Conservation (phyloP, 2,888 invertebrate genomes). For the Lithophane semibrunnea region DNA sequence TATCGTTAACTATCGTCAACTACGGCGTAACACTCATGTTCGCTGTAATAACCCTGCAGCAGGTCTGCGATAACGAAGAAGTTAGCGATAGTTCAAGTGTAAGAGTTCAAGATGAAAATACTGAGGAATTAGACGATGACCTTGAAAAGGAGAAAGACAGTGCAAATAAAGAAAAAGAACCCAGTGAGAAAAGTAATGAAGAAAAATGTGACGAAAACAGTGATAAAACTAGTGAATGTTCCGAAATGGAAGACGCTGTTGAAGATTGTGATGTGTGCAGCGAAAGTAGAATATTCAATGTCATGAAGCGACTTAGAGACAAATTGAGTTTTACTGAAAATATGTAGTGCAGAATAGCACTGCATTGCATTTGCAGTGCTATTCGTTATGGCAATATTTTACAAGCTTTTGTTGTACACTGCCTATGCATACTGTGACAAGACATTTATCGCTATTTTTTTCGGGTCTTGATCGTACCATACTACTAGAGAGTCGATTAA, state of each 20-base stretch:
- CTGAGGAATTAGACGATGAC: constrained; percentile 29
- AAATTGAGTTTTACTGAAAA: constrained; percentile 79
- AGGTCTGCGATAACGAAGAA: constrained; percentile 80
- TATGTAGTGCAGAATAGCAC: constrained; percentile 49
- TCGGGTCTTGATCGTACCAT: background rate
- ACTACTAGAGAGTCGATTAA: background rate
- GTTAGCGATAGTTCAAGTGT: background rate
- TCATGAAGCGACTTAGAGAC: constrained; percentile 81
- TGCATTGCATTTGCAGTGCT: constrained; percentile 22
- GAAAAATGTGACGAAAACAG: constrained; percentile 22
- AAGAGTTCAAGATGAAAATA: constrained; percentile 33
- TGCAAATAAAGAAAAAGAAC: constrained; percentile 36
- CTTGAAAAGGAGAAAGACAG: constrained; percentile 45
- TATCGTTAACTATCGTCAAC: constrained; percentile 91
- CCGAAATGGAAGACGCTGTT: constrained; percentile 41
- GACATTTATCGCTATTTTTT: background rate
- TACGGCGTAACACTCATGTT: constrained; percentile 90
- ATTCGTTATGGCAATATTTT: constrained; percentile 14
- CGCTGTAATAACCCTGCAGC: constrained; percentile 90
- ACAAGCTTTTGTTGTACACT: constrained; percentile 1
- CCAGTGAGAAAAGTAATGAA: constrained; percentile 16
- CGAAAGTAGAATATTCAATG: constrained; percentile 81
- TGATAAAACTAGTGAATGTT: constrained; percentile 37
- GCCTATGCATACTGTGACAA: background rate
- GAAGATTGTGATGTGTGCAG: constrained; percentile 80